Evolutionary conservation across 2,888 invertebrate species (phyloP).

Genomic region (Pheosia gnoma): DNA sequence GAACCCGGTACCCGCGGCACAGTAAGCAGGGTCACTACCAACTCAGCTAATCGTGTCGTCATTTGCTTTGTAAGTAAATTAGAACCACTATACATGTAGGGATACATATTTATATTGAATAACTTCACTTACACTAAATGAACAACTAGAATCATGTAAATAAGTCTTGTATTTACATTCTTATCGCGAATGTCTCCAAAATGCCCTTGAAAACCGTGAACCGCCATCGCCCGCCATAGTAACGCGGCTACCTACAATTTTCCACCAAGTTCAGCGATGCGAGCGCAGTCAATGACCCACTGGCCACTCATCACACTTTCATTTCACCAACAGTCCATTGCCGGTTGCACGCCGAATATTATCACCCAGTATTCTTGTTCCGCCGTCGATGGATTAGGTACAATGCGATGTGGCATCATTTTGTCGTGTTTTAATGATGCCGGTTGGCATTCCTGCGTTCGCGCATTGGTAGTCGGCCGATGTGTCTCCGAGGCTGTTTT

Average conservation of each 20-base stretch:
- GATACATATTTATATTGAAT: no score
- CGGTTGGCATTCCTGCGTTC: conserved; percentile 41
- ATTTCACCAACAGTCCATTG: conserved; percentile 29
- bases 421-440: conserved; percentile 11
- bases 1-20: no score
- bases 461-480: conserved; percentile 33
- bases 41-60: no score
- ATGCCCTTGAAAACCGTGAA: conserved; percentile 35
- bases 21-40: no score
- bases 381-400: conserved; percentile 21
- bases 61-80: no score
- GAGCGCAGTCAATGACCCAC: conserved; percentile 55
- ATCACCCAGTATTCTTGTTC: neutral
- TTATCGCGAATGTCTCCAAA: conserved; percentile 18
- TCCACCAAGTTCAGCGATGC: conserved; percentile 48
- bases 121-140: no score
- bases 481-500: conserved; percentile 45
- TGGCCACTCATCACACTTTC: conserved; percentile 45
- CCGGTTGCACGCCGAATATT: conserved; percentile 13
- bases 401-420: conserved; percentile 17
- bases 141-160: no score
- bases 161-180: neutral
- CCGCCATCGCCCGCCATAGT: conserved; percentile 26
- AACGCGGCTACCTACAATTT: conserved; percentile 40
- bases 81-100: no score